Percentiles rank a stretch among this genome's conserved stretches.
phyloP scores from a whole-genome alignment of 2,113 vertebrate genomes.

The Peucedramus taeniatus region DNA sequence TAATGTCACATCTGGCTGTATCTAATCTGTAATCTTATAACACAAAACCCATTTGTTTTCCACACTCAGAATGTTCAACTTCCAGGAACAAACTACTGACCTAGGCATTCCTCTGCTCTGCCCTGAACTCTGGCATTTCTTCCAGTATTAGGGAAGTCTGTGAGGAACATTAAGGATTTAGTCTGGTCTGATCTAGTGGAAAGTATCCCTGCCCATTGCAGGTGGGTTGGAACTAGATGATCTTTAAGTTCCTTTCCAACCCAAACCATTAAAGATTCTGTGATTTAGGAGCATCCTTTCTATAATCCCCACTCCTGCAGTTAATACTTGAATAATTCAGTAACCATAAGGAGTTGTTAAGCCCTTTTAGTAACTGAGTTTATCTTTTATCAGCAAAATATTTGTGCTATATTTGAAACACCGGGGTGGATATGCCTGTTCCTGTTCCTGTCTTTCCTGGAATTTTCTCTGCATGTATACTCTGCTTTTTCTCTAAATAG shows the following conservation, averaged over 20 bases:
- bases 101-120: not conserved
- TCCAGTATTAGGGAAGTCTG: not conserved
- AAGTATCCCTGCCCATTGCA: not conserved
- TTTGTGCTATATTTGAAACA: not conserved
- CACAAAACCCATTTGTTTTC: not conserved
- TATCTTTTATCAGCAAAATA: not conserved
- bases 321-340: not conserved
- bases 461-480: accelerated
- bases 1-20: not conserved
- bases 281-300: not conserved
- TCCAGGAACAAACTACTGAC: not conserved
- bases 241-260: not conserved
- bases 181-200: not conserved
- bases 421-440: not conserved
- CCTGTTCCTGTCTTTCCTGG: not conserved
- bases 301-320: not conserved
- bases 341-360: not conserved
- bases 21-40: not conserved
- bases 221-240: not conserved
- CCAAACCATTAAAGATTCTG: not conserved
- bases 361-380: not conserved
- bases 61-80: not conserved
- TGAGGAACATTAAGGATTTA: not conserved
- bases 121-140: not conserved
- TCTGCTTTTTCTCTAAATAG: not conserved